Evolutionary conservation across 2,888 invertebrate genomes (phyloP).

Genomic region (Erebia epiphron): DNA sequence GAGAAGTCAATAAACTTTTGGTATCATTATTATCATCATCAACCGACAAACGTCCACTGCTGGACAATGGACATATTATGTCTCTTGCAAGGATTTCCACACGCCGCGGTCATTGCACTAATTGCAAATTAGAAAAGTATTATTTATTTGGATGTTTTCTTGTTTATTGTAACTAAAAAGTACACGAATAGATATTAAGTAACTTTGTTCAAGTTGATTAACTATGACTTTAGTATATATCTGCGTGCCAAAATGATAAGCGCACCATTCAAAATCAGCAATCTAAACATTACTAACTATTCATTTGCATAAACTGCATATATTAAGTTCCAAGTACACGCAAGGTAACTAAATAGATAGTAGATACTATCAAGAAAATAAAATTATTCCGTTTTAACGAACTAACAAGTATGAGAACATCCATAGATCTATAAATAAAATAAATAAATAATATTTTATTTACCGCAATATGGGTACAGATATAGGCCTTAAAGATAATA

Average conservation of each 20-base stretch:
- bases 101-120: not conserved
- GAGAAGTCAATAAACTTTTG: conserved; percentile 7
- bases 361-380: not conserved
- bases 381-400: not conserved
- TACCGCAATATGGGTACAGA: too few species aligned
- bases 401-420: not conserved
- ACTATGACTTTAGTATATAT: too few species aligned
- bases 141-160: too few species aligned
- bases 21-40: not conserved
- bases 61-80: too few species aligned
- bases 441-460: too few species aligned
- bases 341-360: not conserved
- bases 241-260: conserved; percentile 30
- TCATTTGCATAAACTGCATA: not conserved
- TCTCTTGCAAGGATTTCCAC: too few species aligned
- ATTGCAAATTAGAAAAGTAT: not conserved
- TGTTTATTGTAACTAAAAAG: too few species aligned
- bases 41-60: too few species aligned
- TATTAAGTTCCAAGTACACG: not conserved
- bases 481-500: too few species aligned
- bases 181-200: too few species aligned
- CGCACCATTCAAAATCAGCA: conserved; percentile 16
- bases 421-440: not conserved
- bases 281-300: not conserved
- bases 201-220: too few species aligned